These are phyloP conservation scores for Leptinotarsa juncta DNA, from an alignment of 2,888 invertebrate genomes.

Conservation along the genomic window DNA sequence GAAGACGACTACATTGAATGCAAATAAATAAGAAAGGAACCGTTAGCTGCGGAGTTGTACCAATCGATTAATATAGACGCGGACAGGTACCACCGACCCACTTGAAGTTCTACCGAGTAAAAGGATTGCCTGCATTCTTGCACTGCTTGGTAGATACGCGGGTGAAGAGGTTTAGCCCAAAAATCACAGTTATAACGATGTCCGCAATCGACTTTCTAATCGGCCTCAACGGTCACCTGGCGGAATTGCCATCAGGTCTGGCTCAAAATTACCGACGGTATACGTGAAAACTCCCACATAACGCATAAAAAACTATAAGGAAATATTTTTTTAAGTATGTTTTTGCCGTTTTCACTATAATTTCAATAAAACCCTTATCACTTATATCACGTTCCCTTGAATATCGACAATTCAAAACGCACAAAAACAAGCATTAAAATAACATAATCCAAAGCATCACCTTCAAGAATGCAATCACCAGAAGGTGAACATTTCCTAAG, in stretches of 20 bases:
- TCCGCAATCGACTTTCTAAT: slow-evolving; percentile 16
- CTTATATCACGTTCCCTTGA: no score
- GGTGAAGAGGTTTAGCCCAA: slow-evolving; percentile 4
- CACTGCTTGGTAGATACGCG: background rate
- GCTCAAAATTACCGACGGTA: background rate
- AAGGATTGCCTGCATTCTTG: slow-evolving; percentile 7
- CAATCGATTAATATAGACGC: slow-evolving; percentile 1
- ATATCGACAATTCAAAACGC: no score
- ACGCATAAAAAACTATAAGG: no score
- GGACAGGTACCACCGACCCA: slow-evolving; percentile 17
- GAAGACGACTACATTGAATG: slow-evolving; percentile 13
- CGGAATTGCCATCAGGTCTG: background rate
- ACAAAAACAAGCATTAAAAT: no score
- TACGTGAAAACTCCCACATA: background rate
- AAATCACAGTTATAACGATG: slow-evolving; percentile 16
- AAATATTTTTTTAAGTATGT: no score
- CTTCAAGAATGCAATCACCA: no score
- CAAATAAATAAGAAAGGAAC: slow-evolving; percentile 19
- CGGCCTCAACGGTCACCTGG: background rate
- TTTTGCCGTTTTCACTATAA: no score
- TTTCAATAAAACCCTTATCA: no score
- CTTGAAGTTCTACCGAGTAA: background rate
- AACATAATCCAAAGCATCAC: no score
- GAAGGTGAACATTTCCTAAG: no score
- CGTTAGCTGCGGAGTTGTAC: slow-evolving; percentile 1